Percentiles rank a stretch among this genome's conserved stretches.
phyloP scores from a whole-genome alignment of 2,797 vertebrate species.

The Champsocephalus gunnari region DNA sequence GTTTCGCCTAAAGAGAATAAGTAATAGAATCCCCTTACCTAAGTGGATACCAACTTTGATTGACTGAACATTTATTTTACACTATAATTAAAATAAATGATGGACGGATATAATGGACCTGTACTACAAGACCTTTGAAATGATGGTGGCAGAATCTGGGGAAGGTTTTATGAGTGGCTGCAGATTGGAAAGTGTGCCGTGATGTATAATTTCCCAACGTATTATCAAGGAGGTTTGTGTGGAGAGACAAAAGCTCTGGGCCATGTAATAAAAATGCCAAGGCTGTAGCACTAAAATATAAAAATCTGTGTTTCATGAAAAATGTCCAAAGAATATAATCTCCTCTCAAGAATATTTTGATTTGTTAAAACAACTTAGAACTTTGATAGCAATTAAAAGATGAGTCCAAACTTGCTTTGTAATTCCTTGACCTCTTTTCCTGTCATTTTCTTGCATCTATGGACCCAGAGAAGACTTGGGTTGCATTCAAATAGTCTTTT shows the following conservation, averaged over 20 bases:
- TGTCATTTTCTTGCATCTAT: too few relatives aligned
- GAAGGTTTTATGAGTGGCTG: conserved; percentile 15
- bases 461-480: too few relatives aligned
- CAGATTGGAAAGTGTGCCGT: background rate
- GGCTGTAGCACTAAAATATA: conserved; percentile 47
- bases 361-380: background rate
- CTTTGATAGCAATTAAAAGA: background rate
- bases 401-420: background rate
- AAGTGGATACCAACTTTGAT: conserved; percentile 1
- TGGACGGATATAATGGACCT: background rate
- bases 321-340: background rate
- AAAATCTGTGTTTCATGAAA: conserved; percentile 28
- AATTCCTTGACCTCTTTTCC: background rate
- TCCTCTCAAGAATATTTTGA: background rate
- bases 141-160: conserved; percentile 2
- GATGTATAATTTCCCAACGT: conserved; percentile 41
- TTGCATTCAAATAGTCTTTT: too few relatives aligned
- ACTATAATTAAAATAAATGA: conserved; percentile 20
- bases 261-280: conserved; percentile 61
- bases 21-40: background rate
- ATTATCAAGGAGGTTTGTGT: conserved; percentile 38
- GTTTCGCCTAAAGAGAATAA: background rate
- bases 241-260: conserved; percentile 41
- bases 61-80: background rate
- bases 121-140: conserved; percentile 31